Base-by-base conservation (phyloP, 2,797 vertebrate species). In the Halcyon badia region DNA sequence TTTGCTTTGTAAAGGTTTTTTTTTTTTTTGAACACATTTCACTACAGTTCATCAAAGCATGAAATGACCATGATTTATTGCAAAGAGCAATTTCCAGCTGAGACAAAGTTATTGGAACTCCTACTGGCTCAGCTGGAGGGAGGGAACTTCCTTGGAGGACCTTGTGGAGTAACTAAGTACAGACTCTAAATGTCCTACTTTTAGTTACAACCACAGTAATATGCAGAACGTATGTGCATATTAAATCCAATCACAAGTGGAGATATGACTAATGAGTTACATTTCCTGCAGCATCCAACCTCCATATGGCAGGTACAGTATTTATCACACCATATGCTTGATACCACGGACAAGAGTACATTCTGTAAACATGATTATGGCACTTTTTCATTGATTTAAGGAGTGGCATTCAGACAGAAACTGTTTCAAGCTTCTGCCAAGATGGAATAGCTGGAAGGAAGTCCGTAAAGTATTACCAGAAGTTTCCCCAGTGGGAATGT, bases 311-410 rank as follows among this genome's bases (percentile, higher is more conserved):
- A 94, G 84, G 57, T 94, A 87, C 44, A 49, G 33, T 70, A 68
- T 73, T 91, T 91, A 85, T 68, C 84, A 39, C 9, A 1, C 33
- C 84, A 83, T 73, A 49, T 83, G 83, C 31, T 89, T 87, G 51
- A 89, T 88, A 87, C 37, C 25, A 73, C 0, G 0, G 60, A 84
- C 56, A 90, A 82, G 42, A 89, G 31, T 66, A 93, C 83, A 68
- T 90, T 85, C 81, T 89, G 71, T 87, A 95, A 96, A 93, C 92
- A 94, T 66, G 64, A 56, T 89, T 89, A 60, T 80, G 78, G 42
- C 84, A 85, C 82, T 71, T 92, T 90, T 77, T 80, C 75, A 64
- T 31, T 89, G 56, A 87, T 65, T 92, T 64, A 90, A 66, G 78
- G 39, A 93, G 64, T 73, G 71, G 7, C 56, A 83, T 92, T 92